Conservation (phyloP, 2,888 invertebrate species). For the Campoplex capitator region DNA sequence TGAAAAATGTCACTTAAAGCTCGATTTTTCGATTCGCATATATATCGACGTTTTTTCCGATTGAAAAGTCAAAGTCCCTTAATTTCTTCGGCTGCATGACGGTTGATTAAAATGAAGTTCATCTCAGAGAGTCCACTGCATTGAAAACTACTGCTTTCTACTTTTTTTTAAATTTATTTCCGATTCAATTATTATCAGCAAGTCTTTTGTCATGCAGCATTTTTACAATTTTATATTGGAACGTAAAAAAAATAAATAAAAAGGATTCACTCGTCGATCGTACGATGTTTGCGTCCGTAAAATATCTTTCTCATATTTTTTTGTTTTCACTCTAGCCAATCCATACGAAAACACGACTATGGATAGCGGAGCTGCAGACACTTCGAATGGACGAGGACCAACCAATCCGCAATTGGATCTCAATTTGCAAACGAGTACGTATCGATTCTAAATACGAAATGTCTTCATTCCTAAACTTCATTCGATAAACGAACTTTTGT, state of each 20-base stretch:
- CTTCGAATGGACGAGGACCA: conserved; percentile 78
- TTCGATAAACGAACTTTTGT: not conserved
- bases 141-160: not conserved
- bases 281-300: conserved; percentile 19
- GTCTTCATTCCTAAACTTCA: not conserved
- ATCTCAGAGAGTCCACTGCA: not conserved
- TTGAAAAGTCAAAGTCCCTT: conserved; percentile 23
- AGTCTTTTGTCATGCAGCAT: not conserved
- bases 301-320: conserved; percentile 18
- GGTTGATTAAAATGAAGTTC: conserved; percentile 37
- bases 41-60: conserved; percentile 23
- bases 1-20: not conserved
- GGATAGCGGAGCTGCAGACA: conserved; percentile 75
- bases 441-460: conserved; percentile 40
- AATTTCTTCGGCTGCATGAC: conserved; percentile 1
- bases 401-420: conserved; percentile 86
- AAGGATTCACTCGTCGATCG: conserved; percentile 18
- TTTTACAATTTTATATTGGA: not conserved
- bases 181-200: not conserved
- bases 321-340: conserved; percentile 74
- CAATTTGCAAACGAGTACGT: conserved; percentile 87
- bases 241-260: not conserved
- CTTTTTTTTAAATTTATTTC: not conserved
- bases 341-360: conserved; percentile 83
- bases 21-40: not conserved